These are phyloP conservation scores for Andrena bicolor DNA, from an alignment of 2,888 invertebrate species.

Conservation along the genomic window DNA sequence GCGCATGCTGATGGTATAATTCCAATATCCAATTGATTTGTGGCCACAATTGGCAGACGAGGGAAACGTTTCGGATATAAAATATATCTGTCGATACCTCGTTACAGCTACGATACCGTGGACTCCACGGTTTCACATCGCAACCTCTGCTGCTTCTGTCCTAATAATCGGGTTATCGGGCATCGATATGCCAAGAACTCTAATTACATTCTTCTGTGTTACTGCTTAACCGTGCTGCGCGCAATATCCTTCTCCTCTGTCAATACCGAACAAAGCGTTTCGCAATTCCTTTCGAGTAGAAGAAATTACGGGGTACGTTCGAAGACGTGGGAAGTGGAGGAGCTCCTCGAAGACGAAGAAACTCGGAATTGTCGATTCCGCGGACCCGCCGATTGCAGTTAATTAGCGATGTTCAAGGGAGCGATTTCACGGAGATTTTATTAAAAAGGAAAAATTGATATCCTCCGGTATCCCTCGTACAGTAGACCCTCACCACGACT, in stretches of 20 bases:
- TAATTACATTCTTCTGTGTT: slow-evolving; percentile 68
- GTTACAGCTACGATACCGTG: slow-evolving; percentile 17
- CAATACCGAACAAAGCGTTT: slow-evolving; percentile 67
- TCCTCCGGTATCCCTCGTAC: not conserved
- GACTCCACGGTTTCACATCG: slow-evolving; percentile 39
- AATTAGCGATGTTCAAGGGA: slow-evolving; percentile 46
- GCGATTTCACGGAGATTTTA: slow-evolving; percentile 8
- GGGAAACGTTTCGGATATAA: slow-evolving; percentile 12
- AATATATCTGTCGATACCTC: slow-evolving; percentile 22
- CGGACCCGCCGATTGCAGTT: slow-evolving; percentile 45
- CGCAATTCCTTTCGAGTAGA: slow-evolving; percentile 61
- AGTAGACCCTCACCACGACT: not conserved
- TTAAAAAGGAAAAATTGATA: slow-evolving; percentile 1
- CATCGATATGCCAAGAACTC: slow-evolving; percentile 65
- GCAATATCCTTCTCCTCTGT: slow-evolving; percentile 52
- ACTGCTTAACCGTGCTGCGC: slow-evolving; percentile 54
- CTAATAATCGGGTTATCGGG: slow-evolving; percentile 67
- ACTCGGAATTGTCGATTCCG: slow-evolving; percentile 49
- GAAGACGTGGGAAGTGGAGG: slow-evolving; percentile 62
- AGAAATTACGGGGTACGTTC: slow-evolving; percentile 66
- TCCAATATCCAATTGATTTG: slow-evolving; percentile 9
- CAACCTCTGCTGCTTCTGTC: slow-evolving; percentile 37
- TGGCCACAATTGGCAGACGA: not conserved
- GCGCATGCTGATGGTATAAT: slow-evolving; percentile 8
- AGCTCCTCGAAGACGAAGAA: slow-evolving; percentile 60